Percentiles rank a stretch among this genome's conserved stretches.
phyloP scores from a whole-genome alignment of 2,888 invertebrate species.

The Drosophila austrosaltans region DNA sequence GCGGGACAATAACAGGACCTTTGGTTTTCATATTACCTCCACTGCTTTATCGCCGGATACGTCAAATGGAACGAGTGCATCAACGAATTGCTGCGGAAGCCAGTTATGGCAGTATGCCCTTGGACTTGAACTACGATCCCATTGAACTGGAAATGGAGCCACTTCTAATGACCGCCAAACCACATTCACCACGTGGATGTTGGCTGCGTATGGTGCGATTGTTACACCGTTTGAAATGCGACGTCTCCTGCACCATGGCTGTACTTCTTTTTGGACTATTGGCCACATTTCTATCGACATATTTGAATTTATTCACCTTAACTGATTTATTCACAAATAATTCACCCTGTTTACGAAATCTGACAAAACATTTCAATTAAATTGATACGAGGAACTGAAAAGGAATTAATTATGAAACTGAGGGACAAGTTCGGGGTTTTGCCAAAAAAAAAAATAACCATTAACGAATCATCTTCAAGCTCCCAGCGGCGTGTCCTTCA shows the following conservation, averaged over 20 bases:
- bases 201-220: conserved; percentile 66
- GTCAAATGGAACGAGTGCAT: conserved; percentile 84
- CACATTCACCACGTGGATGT: conserved; percentile 47
- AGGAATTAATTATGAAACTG: neutral
- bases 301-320: conserved; percentile 88
- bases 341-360: conserved; percentile 89
- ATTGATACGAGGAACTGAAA: neutral
- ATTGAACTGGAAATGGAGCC: conserved; percentile 67
- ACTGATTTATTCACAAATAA: conserved; percentile 87
- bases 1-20: conserved; percentile 92
- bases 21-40: conserved; percentile 93
- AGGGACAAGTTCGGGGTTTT: conserved; percentile 4
- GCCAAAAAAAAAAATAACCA: neutral
- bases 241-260: conserved; percentile 85
- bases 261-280: conserved; percentile 87
- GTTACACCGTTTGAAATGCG: conserved; percentile 79
- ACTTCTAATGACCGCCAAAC: conserved; percentile 42
- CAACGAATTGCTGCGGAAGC: conserved; percentile 80
- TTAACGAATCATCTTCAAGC: neutral
- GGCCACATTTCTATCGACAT: conserved; percentile 88
- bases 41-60: conserved; percentile 89
- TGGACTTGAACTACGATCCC: conserved; percentile 80
- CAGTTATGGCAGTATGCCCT: conserved; percentile 79
- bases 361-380: conserved; percentile 51
- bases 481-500: conserved; percentile 51